These are phyloP conservation scores for Tiaroga cobitis DNA, from an alignment of 2,797 vertebrate species.

Conservation along the genomic window DNA sequence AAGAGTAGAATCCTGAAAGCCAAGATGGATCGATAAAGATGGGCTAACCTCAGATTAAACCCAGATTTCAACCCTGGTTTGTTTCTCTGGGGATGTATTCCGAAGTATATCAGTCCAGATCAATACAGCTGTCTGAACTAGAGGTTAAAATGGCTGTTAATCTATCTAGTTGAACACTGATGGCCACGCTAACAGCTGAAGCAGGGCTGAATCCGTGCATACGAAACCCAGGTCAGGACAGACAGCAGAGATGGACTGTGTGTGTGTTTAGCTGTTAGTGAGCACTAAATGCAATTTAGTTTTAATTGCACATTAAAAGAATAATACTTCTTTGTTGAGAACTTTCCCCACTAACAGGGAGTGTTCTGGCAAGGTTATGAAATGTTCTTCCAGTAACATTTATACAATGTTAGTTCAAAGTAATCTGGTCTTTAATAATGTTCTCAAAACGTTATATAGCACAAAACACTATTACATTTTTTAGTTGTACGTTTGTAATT, in stretches of 20 bases:
- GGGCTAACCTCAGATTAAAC: conserved; percentile 72
- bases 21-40: conserved; percentile 59
- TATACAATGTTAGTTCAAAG: background rate
- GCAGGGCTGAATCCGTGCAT: conserved; percentile 35
- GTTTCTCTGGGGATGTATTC: conserved; percentile 78
- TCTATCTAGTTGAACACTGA: conserved; percentile 75
- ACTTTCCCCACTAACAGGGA: background rate
- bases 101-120: conserved; percentile 78
- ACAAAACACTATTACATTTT: background rate
- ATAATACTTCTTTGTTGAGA: conserved; percentile 3
- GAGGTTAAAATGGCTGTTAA: conserved; percentile 80
- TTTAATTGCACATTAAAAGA: conserved; percentile 11
- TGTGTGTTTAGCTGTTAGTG: conserved; percentile 57
- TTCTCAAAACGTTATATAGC: background rate
- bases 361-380: background rate
- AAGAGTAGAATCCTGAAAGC: conserved; percentile 53
- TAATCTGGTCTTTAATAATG: background rate
- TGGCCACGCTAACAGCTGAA: conserved; percentile 66
- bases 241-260: background rate
- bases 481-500: background rate
- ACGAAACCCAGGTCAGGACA: conserved; percentile 14
- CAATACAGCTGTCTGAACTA: conserved; percentile 80
- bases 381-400: background rate
- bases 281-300: background rate
- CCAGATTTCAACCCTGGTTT: conserved; percentile 77